Base-by-base conservation (phyloP, 2,888 invertebrate genomes). In the Cephus runcator region DNA sequence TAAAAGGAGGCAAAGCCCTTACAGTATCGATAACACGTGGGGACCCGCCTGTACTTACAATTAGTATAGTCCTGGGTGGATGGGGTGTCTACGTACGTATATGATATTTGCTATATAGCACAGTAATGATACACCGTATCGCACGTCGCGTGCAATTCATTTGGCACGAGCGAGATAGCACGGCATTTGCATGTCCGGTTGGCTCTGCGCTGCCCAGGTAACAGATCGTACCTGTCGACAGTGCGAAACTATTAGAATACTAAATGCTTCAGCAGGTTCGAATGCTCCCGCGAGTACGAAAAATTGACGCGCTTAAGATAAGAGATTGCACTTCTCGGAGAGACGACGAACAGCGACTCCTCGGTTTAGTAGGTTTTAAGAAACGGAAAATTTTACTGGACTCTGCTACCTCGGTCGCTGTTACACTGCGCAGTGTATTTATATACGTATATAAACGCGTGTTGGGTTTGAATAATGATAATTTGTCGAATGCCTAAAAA, bases 81-180 rank as follows among this genome's bases (percentile, higher is more conserved):
- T 56, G 56, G 56, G 23, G 6, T 23, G 1, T 56, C 56, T 23
- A 56, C 23, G 23, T 23, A 23, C 9, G 23, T 23, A 9, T 9
- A 23, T 56, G 23, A 56, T 56, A 23, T 56, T 23, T 6, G 23
- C 9, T 23, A 23, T 56, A 40, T 6, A 40, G 15, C 6, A 40
- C 6, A 23, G 23, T 40, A 40, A 40, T 40, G 15, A 23, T 40
- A 15, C 40, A 56, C 23, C 40, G 56, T 56, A 56, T 23, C 56
- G 31, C 33, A 80, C 83, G 85, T 88, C 86, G 86, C 81, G 83
- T 82, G 80, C 83, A 85, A 87, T 88, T 87, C 86, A 88, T 87
- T 87, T 85, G 80, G 80, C 84, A 79, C 84, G 83, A 79, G 81
- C 80, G 79, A 80, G 77, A 82, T 73, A 79, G 79, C 80, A 81